Base-by-base conservation (phyloP, 2,797 vertebrate genomes). In the Melanotaenia maccullochi region DNA sequence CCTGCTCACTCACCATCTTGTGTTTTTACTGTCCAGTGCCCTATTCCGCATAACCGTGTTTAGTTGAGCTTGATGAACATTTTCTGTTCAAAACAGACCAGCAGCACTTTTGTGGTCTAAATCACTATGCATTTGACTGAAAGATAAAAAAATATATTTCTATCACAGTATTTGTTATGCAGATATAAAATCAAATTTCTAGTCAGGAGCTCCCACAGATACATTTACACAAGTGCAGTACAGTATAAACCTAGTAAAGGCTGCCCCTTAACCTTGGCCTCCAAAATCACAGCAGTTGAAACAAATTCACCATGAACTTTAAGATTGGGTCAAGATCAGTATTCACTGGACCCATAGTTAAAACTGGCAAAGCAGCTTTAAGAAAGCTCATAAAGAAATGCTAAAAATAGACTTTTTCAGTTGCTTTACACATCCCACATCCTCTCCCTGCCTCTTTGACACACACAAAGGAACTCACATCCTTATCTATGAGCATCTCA, bases 1-100 rank as follows among this genome's bases (percentile, higher is more conserved):
- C 93, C 90, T 89, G 89, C 91, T 93, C 91, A 91, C 91, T 92
- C 93, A 92, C 93, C 93, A 94, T 93, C 91, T 94, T 93, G 93
- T 93, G 90, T 89, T 92, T 91, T 92, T 90, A 91, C 91, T 91
- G 92, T 92, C 91, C 93, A 91, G 84, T 87, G 91, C 87, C 88
- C 89, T 88, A 82, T 91, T 90, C 86, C 75, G 91, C 84, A 87
- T 87, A 83, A 81, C 79, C 78, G 80, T 80, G 85, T 88, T 90
- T 80, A 90, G 87, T 82, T 70, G 83, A 81, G 85, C 78, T 87
- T 78, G 78, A 89, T 88, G 79, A 86, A 66, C 64, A 66, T 73
- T 87, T 81, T 59, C 65, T 73, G 60, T 79, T 77, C 44, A 70
- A 65, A 86, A 65, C 25, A 32, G 40, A 85, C 63, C 68, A 72